These are phyloP conservation scores for Coelogynopora nodosa DNA, from an alignment of 2,888 invertebrate genomes.

Conservation along the genomic window DNA sequence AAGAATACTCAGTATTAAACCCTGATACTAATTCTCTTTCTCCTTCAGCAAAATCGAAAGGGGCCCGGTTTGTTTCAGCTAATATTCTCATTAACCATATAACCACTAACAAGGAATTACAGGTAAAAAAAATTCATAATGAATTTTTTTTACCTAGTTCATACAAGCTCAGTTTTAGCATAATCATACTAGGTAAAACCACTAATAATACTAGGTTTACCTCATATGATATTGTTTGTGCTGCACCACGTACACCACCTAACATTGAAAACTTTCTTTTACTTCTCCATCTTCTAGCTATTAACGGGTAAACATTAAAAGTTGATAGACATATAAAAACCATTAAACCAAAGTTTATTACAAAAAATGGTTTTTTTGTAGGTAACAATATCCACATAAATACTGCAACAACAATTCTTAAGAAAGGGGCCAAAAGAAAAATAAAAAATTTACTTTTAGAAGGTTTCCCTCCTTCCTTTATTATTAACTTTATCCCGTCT, in stretches of 20 bases:
- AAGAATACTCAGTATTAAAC: conserved; percentile 35
- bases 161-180: neutral
- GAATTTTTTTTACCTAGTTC: neutral
- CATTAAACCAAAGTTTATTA: neutral
- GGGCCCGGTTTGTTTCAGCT: neutral
- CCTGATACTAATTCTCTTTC: conserved; percentile 37
- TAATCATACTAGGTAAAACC: neutral
- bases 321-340: neutral
- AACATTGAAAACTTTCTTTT: neutral
- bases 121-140: neutral
- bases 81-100: conserved; percentile 26
- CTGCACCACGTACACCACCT: conserved; percentile 14
- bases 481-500: conserved; percentile 35
- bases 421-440: neutral
- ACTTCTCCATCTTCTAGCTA: neutral
- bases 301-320: conserved; percentile 3
- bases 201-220: conserved; percentile 1
- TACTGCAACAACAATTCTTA: neutral
- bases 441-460: conserved; percentile 19
- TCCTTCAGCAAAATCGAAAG: conserved; percentile 22
- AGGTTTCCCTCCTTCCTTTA: neutral
- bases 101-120: neutral
- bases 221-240: conserved; percentile 15
- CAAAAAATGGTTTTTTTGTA: neutral
- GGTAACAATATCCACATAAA: neutral